Evolutionary conservation across 2,113 vertebrate species (phyloP), one percentile per base, ranked within the genome.

Genomic region (Pitta sordida): DNA sequence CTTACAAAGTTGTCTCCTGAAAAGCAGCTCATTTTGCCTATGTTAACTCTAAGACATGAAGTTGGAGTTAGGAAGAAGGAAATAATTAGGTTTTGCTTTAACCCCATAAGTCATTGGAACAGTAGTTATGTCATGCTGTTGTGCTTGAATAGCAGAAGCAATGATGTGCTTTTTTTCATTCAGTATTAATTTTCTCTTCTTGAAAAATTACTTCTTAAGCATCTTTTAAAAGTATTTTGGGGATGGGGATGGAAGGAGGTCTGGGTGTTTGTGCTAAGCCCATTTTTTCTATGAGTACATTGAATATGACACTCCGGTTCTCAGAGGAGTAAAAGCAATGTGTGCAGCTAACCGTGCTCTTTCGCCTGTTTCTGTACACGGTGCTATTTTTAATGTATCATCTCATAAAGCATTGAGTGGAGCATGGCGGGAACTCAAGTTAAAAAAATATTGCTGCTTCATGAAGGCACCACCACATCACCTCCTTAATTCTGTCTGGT

Each of bases 61-160:
- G 51, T 36, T 80, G 51, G 43, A 93, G 62, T 69, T 75, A 78
- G 26, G 58, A 46, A 62, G 68, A 95, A 90, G 48, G 52, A 86
- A 92, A 87, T 87, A 93, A 94, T 77, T 67, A 81, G 48, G 21
- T 56, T 96, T 92, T 90, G 30, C 56, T 92, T 91, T 74, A 91
- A 67, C 51, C 65, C 30, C 15, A 29, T 36, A 65, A 77, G 51
- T 92, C 73, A 43, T 56, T 85, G 68, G 52, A 93, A 60, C 36
- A 37, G 58, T 55, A 69, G 41, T 27, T 89, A 67, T 77, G 79
- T 92, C 48, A 76, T 24, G 36, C 63, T 26, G 24, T 91, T 89
- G 46, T 73, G 58, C 29, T 51, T 86, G 39, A 96, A 77, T 29
- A 90, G 75, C 27, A 87, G 70, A 70, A 85, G 36, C 0, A 3